Base-by-base conservation (phyloP, 1,140 invertebrate genomes). In the Apis cerana region DNA sequence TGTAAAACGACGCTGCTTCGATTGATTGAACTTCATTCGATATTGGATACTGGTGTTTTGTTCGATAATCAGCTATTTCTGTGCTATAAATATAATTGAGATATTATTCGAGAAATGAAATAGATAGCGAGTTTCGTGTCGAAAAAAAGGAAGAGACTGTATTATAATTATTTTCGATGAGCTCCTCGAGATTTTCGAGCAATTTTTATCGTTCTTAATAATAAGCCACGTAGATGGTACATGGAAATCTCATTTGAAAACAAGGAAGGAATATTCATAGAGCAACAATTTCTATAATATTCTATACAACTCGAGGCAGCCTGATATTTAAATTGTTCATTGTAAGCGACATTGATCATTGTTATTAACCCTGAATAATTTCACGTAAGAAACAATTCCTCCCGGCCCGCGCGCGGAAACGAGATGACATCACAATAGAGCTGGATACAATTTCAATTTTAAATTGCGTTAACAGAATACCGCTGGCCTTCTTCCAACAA, bases 391-490 rank as follows among this genome's bases (percentile, higher is more conserved):
- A 64, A 61, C 21, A 62, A 43, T 71, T 62, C 58, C 23, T 23
- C 23, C 9, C 10, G 33, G 56, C 23, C 70, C 58, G 48, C 23
- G 59, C 50, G 17, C 27, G 50, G 3, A 4, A 61, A 79, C 15
- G 23, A 62, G 69, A 48, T 48, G 59, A 61, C 48, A 21, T 52
- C 56, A 75, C 79, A 75, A 81, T 67, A 54, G 62, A n/a, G 50
- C 33, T 52, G 62, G 71, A 68, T 81, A 62, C 23, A 74, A 80
- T 80, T 80, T 80, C 78, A 80, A 80, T 72, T 74, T 80, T 72
- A 80, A 72, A 80, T 74, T 54, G 78, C 48, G 27, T 61, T 80
- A 80, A 64, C 58, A 54, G 50, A 56, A 33, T 27, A 62, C 50
- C 54, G 48, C 68, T 80, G 77, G 77, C 77, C 48, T 33, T 62